Conservation (phyloP, 2,797 vertebrate species). For the Argentina silus region DNA sequence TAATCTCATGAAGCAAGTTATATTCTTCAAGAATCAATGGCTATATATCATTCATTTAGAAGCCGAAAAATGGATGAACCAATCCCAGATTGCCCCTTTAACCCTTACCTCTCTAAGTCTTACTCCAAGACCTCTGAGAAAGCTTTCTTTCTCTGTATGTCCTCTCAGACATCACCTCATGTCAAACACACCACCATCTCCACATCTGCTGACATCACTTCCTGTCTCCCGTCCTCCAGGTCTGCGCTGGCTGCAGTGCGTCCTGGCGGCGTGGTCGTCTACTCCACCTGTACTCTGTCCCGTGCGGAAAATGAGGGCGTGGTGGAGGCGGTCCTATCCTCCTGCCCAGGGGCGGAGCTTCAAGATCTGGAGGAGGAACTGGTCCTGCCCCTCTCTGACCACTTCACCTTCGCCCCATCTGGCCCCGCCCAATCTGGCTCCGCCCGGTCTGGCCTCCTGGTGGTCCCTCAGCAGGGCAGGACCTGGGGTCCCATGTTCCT, state of each 20-base stretch:
- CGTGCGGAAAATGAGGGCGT: constrained; percentile 88
- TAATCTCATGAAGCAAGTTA: too few species aligned
- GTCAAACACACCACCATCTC: neutral
- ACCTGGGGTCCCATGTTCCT: constrained; percentile 96
- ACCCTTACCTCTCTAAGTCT: too few species aligned
- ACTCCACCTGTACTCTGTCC: constrained; percentile 95
- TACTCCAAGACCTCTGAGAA: too few species aligned
- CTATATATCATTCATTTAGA: too few species aligned
- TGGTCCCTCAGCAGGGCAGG: constrained; percentile 85
- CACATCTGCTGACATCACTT: neutral
- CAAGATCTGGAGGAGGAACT: constrained; percentile 81
- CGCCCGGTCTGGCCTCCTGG: constrained; percentile 80
- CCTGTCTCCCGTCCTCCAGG: constrained; percentile 67
- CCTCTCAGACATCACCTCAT: too few species aligned
- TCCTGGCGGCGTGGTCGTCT: constrained; percentile 90
- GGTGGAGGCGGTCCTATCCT: constrained; percentile 77
- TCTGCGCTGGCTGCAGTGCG: constrained; percentile 87
- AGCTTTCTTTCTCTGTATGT: too few species aligned
- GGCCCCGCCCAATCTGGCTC: constrained; percentile 33
- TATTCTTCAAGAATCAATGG: too few species aligned
- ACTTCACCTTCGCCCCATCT: constrained; percentile 86
- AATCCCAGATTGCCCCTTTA: too few species aligned
- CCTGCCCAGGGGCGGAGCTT: constrained; percentile 75
- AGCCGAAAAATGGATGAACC: too few species aligned
- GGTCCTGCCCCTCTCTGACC: constrained; percentile 72